Conservation (phyloP, 1,140 invertebrate genomes). For the Anoplolepis gracilipes region DNA sequence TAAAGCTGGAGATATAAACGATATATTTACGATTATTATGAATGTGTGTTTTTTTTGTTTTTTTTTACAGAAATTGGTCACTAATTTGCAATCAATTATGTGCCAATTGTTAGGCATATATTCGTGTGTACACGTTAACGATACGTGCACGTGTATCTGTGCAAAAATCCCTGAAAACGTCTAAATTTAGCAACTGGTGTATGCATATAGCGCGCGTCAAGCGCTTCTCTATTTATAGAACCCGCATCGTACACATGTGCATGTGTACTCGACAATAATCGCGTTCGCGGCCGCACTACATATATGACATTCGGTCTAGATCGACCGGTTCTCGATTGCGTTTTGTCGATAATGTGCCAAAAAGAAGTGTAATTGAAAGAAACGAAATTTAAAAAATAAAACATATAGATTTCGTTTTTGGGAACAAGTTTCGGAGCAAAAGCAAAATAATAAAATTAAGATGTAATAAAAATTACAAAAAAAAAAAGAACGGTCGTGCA, state of each 20-base stretch:
- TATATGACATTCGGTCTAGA: constrained; percentile 16
- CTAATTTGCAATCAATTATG: not conserved
- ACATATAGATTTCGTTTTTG: not conserved
- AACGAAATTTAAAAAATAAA: not conserved
- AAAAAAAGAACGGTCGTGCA: not conserved
- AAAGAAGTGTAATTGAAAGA: not conserved
- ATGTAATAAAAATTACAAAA: not conserved
- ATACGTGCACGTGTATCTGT: not conserved
- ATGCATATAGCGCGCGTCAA: constrained; percentile 23
- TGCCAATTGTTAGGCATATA: constrained; percentile 21
- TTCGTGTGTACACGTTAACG: not conserved
- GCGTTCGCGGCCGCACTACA: constrained; percentile 15
- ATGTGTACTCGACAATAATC: constrained; percentile 38
- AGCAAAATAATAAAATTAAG: not conserved
- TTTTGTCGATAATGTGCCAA: not conserved
- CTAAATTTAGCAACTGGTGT: constrained; percentile 50
- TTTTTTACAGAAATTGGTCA: not conserved
- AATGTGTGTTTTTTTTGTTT: not conserved
- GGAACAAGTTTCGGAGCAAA: not conserved
- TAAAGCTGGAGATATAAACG: not conserved
- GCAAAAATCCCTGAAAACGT: constrained; percentile 52
- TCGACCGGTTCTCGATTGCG: not conserved
- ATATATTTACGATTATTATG: not conserved
- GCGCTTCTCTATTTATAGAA: constrained; percentile 48
- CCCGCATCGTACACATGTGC: constrained; percentile 38